phyloP scores from a whole-genome alignment of 2,113 vertebrate species.

The Python bivittatus region DNA sequence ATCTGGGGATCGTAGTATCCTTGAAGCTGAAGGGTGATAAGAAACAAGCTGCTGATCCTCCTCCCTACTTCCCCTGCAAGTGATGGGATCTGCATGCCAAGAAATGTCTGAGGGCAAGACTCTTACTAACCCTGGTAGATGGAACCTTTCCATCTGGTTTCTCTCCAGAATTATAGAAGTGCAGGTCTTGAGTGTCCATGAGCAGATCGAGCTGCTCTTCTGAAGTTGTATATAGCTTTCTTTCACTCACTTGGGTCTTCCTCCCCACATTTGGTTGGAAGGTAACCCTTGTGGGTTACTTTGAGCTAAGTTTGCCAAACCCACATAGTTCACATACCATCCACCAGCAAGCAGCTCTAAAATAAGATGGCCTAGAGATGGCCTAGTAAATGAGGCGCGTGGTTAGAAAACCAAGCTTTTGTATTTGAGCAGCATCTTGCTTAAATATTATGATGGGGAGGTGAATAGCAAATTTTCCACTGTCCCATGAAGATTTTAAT shows the following conservation, averaged over 20 bases:
- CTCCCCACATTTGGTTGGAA: slow-evolving; percentile 18
- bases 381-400: background rate
- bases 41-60: background rate
- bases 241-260: background rate
- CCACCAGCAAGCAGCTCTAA: background rate
- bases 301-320: slow-evolving; percentile 22
- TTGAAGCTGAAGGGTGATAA: background rate
- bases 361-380: slow-evolving; percentile 1
- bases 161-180: background rate
- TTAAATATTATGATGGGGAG: background rate
- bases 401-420: background rate
- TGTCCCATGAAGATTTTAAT: too few species aligned
- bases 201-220: background rate
- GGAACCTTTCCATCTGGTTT: background rate
- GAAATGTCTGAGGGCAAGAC: slow-evolving; percentile 25
- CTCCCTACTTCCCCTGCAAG: background rate
- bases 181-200: background rate
- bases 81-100: background rate
- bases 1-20: background rate
- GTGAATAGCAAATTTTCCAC: background rate
- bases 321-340: slow-evolving; percentile 8
- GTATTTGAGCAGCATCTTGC: background rate
- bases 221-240: background rate
- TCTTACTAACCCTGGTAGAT: background rate
- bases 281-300: slow-evolving; percentile 14